These are phyloP conservation scores for Coelopa pilipes DNA, from an alignment of 2,888 invertebrate genomes.

Conservation along the genomic window DNA sequence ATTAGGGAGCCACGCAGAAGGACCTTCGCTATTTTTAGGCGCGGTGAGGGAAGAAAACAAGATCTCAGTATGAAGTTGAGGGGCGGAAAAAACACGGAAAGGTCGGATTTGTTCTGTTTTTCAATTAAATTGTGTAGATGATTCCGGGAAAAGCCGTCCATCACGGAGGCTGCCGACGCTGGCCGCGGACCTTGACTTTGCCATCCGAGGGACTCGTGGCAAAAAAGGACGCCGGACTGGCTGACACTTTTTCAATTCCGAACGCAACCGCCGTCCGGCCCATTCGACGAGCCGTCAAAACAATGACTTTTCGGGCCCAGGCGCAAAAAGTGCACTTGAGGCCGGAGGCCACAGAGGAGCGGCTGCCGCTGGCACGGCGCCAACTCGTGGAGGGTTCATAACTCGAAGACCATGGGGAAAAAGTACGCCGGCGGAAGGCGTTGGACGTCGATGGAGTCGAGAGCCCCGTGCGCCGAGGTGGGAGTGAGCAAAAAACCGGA, in stretches of 20 bases:
- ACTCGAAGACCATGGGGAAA: slow-evolving; percentile 31
- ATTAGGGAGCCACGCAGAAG: background rate
- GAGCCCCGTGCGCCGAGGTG: background rate
- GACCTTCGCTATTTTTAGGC: background rate
- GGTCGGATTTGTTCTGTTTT: background rate
- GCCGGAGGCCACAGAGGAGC: background rate
- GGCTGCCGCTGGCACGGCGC: slow-evolving; percentile 30
- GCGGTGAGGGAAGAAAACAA: background rate
- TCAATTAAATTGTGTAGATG: no score
- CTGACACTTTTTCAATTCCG: no score
- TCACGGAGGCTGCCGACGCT: no score
- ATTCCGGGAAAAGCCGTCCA: no score
- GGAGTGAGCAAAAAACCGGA: background rate
- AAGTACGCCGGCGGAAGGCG: background rate
- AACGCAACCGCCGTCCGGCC: no score
- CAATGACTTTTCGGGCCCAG: no score
- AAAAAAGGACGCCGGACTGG: no score
- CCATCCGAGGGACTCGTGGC: no score
- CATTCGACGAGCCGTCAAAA: no score
- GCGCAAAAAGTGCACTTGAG: background rate
- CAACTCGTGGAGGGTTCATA: slow-evolving; percentile 29
- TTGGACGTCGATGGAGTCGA: background rate
- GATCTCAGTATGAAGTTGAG: background rate
- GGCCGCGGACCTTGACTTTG: no score
- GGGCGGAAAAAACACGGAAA: background rate